Conservation (phyloP, 2,113 vertebrate species). For the Sturnira hondurensis region DNA sequence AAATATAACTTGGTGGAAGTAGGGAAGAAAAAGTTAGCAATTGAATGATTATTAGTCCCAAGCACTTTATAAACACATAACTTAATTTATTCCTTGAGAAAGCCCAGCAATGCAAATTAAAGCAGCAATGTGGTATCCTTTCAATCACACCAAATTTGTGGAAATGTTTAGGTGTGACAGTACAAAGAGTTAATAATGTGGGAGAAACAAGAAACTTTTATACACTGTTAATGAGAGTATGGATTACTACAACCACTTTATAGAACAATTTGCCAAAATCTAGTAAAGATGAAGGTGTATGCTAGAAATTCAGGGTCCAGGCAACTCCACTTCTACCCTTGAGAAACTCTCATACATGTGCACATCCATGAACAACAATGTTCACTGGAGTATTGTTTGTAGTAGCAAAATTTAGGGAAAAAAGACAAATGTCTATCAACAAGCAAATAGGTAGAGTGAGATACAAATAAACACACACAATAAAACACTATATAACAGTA, state of each 20-base stretch:
- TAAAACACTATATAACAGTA: background rate
- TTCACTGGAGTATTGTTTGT: background rate
- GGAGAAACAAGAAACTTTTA: background rate
- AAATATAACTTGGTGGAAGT: background rate
- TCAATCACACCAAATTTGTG: background rate
- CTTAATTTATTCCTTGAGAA: constrained; percentile 31
- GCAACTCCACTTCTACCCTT: background rate
- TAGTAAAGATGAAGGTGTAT: constrained; percentile 2
- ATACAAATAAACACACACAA: background rate
- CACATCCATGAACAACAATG: background rate
- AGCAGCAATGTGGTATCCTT: background rate
- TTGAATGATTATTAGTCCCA: background rate
- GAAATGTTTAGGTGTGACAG: constrained; percentile 32
- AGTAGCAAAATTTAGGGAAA: background rate
- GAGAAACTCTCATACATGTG: background rate
- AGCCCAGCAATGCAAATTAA: constrained; percentile 20
- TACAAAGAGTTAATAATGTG: background rate
- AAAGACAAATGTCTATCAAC: background rate
- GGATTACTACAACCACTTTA: constrained; percentile 6
- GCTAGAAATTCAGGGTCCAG: background rate
- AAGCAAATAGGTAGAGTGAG: constrained; percentile 1
- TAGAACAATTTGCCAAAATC: constrained; percentile 10
- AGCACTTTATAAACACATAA: background rate
- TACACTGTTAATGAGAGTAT: background rate
- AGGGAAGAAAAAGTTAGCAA: background rate